Base-by-base conservation (phyloP, 2,113 vertebrate genomes). In the Hippocampus mohnikei region DNA sequence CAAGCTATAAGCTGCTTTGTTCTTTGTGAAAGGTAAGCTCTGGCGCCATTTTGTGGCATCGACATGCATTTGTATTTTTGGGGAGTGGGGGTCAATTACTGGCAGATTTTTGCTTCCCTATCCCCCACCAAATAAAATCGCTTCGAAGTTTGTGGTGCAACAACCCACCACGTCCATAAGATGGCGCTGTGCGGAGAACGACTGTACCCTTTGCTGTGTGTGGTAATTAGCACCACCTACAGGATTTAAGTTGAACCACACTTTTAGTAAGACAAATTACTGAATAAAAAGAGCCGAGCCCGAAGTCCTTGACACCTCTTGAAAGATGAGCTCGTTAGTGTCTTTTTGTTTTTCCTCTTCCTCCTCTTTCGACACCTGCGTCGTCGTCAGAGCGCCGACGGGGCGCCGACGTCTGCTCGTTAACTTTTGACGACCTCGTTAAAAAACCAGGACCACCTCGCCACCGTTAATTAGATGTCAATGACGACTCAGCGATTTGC, bases 381-480 rank as follows among this genome's bases (percentile, higher is more conserved):
- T 33, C 58, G 16, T 2, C 58, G 29, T 13, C 53, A 23, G 29
- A 33, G 29, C 5, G 29, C 29, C 21, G 50, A 53, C 2, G 42
- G 42, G 9, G 18, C 16, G 3, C 6, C n/a, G 21, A 23, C n/a
- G 8, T 27, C 27, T 29, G 58, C 76, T 85, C 72, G 68, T 88
- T 85, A 85, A 82, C 71, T 63, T 29, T 23, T 70, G 66, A 82
- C 66, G 76, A 53, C 50, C 16, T 69, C 37, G 72, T 85, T 70
- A 71, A 72, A 71, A 37, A 37, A 6, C 33, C 33, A 37, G 33
- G 33, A 73, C 33, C 70, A 78, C 76, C 85, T 72, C 55, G 10
- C 13, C 61, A 33, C 74, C 71, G 52, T 7, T 53, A 53, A 53
- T n/a, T 21, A 53, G 6, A 53, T 7, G 25, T 13, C 55, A 29